Conservation (phyloP, 2,797 vertebrate genomes). For the Myripristis jacobus region DNA sequence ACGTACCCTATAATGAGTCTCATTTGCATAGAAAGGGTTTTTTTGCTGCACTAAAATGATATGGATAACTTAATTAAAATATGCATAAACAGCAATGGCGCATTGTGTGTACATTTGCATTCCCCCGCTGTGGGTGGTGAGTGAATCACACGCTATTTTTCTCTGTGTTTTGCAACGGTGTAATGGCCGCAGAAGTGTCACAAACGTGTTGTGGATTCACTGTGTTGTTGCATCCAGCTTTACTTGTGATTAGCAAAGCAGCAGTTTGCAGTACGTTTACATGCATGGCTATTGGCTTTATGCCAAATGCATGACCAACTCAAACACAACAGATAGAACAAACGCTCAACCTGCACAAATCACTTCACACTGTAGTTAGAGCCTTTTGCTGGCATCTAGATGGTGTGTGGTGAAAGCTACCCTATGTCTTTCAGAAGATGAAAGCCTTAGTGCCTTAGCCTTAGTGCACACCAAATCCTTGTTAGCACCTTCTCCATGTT, state of each 20-base stretch:
- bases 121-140: no score
- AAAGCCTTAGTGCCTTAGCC: constrained; percentile 16
- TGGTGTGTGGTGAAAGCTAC: background rate
- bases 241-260: background rate
- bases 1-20: no score
- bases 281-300: background rate
- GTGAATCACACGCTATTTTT: no score
- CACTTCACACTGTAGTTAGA: background rate
- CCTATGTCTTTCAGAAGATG: background rate
- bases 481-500: constrained; percentile 26
- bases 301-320: background rate
- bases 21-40: no score
- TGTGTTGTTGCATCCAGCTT: background rate
- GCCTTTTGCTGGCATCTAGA: background rate
- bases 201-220: no score
- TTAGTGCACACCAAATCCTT: no score
- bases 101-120: no score
- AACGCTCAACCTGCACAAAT: constrained; percentile 6
- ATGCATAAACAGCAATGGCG: no score
- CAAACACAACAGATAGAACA: background rate
- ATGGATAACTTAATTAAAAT: no score
- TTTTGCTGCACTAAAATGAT: no score
- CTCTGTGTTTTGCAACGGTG: no score
- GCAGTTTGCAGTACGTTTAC: background rate
- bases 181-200: no score